phyloP scores from a whole-genome alignment of 1,140 invertebrate species.

The Chlorops oryzae region DNA sequence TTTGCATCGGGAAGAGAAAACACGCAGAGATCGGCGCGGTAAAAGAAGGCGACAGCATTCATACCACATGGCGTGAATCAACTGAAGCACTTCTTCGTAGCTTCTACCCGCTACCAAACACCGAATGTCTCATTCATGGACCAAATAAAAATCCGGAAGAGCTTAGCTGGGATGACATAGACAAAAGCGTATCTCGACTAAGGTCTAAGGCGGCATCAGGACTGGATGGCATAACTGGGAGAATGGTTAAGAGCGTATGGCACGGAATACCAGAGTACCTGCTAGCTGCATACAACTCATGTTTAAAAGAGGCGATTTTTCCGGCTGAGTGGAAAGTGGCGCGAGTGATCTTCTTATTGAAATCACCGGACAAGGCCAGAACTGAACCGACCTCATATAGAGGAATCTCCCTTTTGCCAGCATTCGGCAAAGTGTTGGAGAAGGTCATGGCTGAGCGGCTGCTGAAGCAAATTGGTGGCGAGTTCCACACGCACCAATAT shows the following conservation, averaged over 20 bases:
- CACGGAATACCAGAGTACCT: conserved; percentile 3
- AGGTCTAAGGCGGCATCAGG: not conserved
- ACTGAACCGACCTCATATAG: conserved; percentile 14
- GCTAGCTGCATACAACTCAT: not conserved
- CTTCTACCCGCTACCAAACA: no score
- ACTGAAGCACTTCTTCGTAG: no score
- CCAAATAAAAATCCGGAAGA: not conserved
- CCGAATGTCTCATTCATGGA: not conserved
- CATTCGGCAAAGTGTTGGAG: not conserved
- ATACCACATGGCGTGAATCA: no score
- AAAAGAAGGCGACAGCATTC: no score
- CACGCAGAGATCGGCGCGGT: no score
- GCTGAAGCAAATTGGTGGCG: not conserved
- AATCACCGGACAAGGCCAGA: conserved; percentile 9
- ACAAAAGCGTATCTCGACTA: not conserved
- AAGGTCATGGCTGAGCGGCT: not conserved
- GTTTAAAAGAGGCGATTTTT: not conserved
- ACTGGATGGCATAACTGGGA: conserved; percentile 6
- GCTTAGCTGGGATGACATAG: not conserved
- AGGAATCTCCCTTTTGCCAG: not conserved
- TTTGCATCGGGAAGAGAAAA: no score
- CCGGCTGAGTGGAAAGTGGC: conserved; percentile 20
- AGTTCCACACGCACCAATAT: not conserved
- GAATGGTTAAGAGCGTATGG: conserved; percentile 5
- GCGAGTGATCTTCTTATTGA: conserved; percentile 23